Conservation (phyloP, 1,140 invertebrate genomes). For the Zaprionus taronus region DNA sequence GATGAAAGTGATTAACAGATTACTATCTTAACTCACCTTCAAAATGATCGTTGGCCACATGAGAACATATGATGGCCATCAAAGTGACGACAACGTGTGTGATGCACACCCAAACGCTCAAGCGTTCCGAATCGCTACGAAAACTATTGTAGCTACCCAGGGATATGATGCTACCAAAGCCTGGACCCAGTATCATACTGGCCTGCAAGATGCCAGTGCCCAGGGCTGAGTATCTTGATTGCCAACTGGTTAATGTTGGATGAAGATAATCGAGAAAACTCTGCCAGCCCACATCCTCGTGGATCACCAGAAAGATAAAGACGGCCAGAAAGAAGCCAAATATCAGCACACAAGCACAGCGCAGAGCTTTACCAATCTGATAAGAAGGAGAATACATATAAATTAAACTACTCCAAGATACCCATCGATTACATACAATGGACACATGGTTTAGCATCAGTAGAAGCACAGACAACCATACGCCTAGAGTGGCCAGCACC, state of each 20-base stretch:
- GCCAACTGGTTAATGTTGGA: conserved; percentile 46
- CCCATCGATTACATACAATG: conserved; percentile 48
- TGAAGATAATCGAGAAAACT: conserved; percentile 52
- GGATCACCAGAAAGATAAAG: conserved; percentile 57
- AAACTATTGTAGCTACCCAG: conserved; percentile 77
- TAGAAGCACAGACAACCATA: conserved; percentile 61
- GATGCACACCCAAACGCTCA: conserved; percentile 67
- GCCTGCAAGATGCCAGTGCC: conserved; percentile 67
- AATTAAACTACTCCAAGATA: neutral
- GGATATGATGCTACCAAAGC: conserved; percentile 76
- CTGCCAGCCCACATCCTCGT: conserved; percentile 47
- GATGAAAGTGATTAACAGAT: neutral
- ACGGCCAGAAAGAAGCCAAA: conserved; percentile 68
- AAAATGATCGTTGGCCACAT: conserved; percentile 78
- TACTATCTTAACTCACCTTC: conserved; percentile 50
- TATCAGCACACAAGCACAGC: conserved; percentile 69
- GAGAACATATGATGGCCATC: conserved; percentile 68
- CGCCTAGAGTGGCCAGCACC: conserved; percentile 52
- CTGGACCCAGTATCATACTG: conserved; percentile 68
- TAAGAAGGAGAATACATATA: neutral
- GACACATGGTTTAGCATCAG: conserved; percentile 62
- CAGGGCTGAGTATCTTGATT: conserved; percentile 24
- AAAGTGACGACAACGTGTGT: conserved; percentile 61
- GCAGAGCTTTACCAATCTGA: conserved; percentile 74
- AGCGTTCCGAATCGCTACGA: conserved; percentile 67